phyloP scores from a whole-genome alignment of 2,797 vertebrate species.

The Sphenodon punctatus region DNA sequence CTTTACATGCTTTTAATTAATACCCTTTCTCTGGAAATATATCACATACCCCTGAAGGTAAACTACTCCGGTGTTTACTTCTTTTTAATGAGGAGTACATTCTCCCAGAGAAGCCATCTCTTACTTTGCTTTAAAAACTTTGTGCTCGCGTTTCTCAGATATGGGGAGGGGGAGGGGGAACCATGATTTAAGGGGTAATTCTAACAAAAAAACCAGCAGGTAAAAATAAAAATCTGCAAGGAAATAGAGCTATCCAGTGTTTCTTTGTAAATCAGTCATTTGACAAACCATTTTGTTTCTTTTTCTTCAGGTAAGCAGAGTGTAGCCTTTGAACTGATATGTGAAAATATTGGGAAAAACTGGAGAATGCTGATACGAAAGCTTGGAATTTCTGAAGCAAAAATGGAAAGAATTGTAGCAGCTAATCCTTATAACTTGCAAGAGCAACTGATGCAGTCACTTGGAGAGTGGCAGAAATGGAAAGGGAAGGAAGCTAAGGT shows the following conservation, averaged over 20 bases:
- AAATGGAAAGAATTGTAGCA: slow-evolving; percentile 75
- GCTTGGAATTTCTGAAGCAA: slow-evolving; percentile 75
- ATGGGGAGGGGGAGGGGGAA: too few species aligned
- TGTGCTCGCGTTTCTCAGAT: background rate
- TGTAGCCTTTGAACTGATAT: slow-evolving; percentile 72
- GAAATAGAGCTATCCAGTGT: background rate
- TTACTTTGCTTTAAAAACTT: too few species aligned
- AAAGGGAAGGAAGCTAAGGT: slow-evolving; percentile 62
- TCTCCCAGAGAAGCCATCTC: too few species aligned
- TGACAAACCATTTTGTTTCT: background rate
- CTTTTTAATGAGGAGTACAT: too few species aligned
- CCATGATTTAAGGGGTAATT: too few species aligned
- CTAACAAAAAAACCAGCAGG: too few species aligned
- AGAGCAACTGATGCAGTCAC: slow-evolving; percentile 76
- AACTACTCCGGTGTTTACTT: too few species aligned
- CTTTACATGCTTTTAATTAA: too few species aligned
- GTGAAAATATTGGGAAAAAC: slow-evolving; percentile 68
- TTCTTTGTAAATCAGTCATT: background rate
- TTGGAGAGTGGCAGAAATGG: slow-evolving; percentile 80
- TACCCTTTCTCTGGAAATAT: too few species aligned
- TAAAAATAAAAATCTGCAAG: background rate
- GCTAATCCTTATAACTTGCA: slow-evolving; percentile 68
- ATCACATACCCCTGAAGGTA: too few species aligned
- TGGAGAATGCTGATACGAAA: slow-evolving; percentile 83
- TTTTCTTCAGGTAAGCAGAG: slow-evolving; percentile 73